Conservation (phyloP, 2,888 invertebrate genomes). For the Anorthoa munda region DNA sequence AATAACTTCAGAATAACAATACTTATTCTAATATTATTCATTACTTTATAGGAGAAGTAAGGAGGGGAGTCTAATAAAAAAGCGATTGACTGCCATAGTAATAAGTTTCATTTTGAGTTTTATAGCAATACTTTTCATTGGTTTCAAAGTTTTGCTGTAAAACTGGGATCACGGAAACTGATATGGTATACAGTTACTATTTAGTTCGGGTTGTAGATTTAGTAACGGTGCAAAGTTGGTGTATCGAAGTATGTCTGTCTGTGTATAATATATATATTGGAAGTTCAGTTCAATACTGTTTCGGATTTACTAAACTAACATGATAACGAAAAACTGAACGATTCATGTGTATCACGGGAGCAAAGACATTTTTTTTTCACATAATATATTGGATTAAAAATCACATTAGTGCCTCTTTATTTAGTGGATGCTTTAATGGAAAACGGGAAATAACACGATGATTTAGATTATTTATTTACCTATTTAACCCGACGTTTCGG, state of each 20-base stretch:
- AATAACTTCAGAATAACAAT: background rate
- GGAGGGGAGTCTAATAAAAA: background rate
- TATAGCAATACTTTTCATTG: constrained; percentile 21
- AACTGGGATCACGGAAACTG: constrained; percentile 15
- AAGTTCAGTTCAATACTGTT: background rate
- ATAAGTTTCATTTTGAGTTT: constrained; percentile 7
- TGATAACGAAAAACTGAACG: background rate
- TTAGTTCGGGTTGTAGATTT: background rate
- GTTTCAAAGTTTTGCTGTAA: constrained; percentile 32
- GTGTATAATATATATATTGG: background rate
- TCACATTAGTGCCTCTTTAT: too few species aligned
- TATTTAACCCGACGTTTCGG: too few species aligned
- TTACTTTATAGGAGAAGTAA: background rate
- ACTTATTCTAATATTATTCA: constrained; percentile 1
- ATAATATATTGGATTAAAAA: too few species aligned
- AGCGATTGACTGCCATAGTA: background rate
- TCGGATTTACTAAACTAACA: background rate
- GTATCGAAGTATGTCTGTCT: background rate
- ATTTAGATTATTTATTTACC: too few species aligned
- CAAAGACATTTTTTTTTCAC: too few species aligned
- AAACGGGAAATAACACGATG: too few species aligned
- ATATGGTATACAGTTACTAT: background rate
- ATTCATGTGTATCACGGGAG: too few species aligned
- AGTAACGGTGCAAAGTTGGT: background rate
- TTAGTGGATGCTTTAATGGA: too few species aligned